Evolutionary conservation across 2,797 vertebrate genomes (phyloP), one percentile per base, ranked within the genome.

Genomic region (Coranthus polyacanthus): DNA sequence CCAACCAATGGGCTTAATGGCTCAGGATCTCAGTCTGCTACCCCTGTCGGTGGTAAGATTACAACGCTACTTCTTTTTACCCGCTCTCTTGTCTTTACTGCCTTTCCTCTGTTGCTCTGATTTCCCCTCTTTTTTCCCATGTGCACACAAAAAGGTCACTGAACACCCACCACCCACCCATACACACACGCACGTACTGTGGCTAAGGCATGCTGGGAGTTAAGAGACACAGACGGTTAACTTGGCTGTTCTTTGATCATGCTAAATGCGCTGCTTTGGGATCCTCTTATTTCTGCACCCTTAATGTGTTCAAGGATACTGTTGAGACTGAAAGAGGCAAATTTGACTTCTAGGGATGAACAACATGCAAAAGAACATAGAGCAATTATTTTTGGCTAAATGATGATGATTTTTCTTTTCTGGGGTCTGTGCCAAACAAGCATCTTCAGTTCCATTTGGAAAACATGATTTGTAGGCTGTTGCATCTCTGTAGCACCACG

Each of bases 11-110:
- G 92, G 90, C 87, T 90, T 90, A 94, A 95, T 96, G 95, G 94
- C 94, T 96, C 96, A 99, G 98, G 97, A 98, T 98, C 96, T 94
- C 96, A 96, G 92, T 97, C 97, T 92, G 96, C 97, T 96, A 98
- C 95, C 94, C 94, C 96, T 88, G 93, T 95, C 82, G 96, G 96
- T 97, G 97, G 97, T 98, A 98, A 98, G 96, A 95, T 92, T 92
- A 93, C 93, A 86, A 88, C 59, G 86, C 93, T 95, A 93, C 92
- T 91, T 89, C 67, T 90, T 61, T 84, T 85, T 83, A 91, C 89
- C 89, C 45, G 29, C 65, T 78, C 59, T 90, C 81, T 84, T 89
- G 78, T 87, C 89, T 87, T 86, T 68, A 37, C 55, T 86, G 79
- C 81, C 65, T 78, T 59, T 88, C 54, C 72, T 84, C 81, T 81